Percentiles rank a stretch among this genome's conserved stretches.
phyloP scores from a whole-genome alignment of 2,888 invertebrate genomes.

The Phytoseiulus persimilis region DNA sequence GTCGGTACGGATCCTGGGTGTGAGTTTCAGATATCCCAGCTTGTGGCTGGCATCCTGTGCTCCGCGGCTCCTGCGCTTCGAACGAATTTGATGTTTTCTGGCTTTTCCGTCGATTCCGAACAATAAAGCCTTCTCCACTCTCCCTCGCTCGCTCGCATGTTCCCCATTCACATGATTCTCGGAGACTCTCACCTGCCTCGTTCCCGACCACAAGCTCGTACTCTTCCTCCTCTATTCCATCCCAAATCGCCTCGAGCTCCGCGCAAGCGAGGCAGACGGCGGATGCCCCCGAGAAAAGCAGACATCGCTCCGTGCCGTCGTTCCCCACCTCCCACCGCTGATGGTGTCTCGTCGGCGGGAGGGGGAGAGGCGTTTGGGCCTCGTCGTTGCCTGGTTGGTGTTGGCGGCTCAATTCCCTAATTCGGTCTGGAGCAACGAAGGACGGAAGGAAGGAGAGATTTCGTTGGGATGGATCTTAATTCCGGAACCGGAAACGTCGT shows the following conservation, averaged over 20 bases:
- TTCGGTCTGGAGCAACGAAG: neutral
- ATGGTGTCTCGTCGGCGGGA: neutral
- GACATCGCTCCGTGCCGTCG: neutral
- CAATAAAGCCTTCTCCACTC: neutral
- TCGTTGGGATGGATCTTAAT: slow-evolving; percentile 13
- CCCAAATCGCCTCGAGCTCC: neutral
- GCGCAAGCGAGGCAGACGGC: neutral
- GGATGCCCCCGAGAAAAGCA: neutral
- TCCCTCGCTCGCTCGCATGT: neutral
- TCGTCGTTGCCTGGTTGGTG: neutral
- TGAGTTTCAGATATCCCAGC: too few species aligned
- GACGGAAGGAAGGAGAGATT: slow-evolving; percentile 5
- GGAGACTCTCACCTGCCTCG: neutral
- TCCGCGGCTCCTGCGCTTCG: too few species aligned
- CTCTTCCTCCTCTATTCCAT: neutral
- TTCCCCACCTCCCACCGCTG: neutral
- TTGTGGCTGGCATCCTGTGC: too few species aligned
- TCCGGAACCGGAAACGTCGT: slow-evolving; percentile 38
- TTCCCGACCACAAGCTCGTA: neutral
- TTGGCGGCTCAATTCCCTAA: neutral
- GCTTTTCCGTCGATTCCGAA: neutral
- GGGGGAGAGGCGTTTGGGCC: neutral
- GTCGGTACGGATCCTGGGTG: too few species aligned
- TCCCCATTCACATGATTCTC: neutral
- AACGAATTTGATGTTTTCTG: too few species aligned